Evolutionary conservation across 1,140 invertebrate species (phyloP), one percentile per base, ranked within the genome.

Genomic region (Drosophila nasuta): DNA sequence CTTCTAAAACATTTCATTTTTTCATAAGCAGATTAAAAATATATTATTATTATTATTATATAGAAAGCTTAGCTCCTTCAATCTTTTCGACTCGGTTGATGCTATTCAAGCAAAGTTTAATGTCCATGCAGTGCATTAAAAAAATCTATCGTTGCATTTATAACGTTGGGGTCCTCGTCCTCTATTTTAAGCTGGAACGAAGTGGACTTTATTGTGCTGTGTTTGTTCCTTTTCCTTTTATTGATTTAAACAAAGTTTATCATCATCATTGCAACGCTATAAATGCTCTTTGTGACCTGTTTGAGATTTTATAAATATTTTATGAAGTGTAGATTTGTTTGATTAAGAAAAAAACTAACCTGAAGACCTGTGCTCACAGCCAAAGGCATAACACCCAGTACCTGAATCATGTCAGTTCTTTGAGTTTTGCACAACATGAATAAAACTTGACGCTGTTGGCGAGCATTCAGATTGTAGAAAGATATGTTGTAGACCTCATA

Each of bases 261-360:
- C 81, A 89, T 82, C 77, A 86, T 86, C 77, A 85, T 91, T 58
- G 75, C 75, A 17, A 81, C 86, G 54, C 75, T 86, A 52, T 88
- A 91, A 76, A 25, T 25, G 20, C 20, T 25, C 20, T 25, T 25
- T 25, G 20, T 25, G 20, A 25, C 20, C 20, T 25, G n/a, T n/a
- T n/a, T n/a, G n/a, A n/a, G n/a, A n/a, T n/a, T n/a, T n/a, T n/a
- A n/a, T n/a, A n/a, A n/a, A n/a, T n/a, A n/a, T n/a, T n/a, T n/a
- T n/a, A n/a, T n/a, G n/a, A n/a, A n/a, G 20, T 25, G 20, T 25
- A 25, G 20, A 25, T 25, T 25, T 4, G 3, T 25, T 25, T 25
- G 20, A 0, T 25, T 25, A 0, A 8, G 56, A 46, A 41, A 51
- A 20, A 4, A 25, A 3, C 68, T 75, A 25, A 83, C 79, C 69